Percentiles rank a stretch among this genome's conserved stretches.
Conservation (phyloP, 1,140 invertebrate species). For the Apis laboriosa region DNA sequence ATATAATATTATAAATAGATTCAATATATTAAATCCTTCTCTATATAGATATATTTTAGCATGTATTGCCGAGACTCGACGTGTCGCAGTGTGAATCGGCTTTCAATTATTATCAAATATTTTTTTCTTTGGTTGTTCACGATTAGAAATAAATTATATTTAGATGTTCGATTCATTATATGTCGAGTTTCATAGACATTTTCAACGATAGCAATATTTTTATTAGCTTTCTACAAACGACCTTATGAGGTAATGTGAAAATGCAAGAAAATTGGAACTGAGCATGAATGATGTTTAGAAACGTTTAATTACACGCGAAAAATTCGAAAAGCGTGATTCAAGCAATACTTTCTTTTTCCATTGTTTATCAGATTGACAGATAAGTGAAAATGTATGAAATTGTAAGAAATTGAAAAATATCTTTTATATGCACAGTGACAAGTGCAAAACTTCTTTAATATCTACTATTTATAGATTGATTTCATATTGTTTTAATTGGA, state of each 20-base stretch:
- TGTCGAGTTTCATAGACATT: constrained; percentile 48
- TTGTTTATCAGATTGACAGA: neutral
- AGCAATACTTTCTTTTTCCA: no score
- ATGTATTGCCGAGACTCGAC: constrained; percentile 37
- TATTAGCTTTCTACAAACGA: constrained; percentile 55
- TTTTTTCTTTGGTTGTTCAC: neutral
- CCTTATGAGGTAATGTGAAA: constrained; percentile 42
- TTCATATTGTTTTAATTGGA: neutral
- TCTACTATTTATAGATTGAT: neutral
- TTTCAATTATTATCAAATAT: neutral
- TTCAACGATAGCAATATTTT: constrained; percentile 58
- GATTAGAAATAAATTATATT: neutral
- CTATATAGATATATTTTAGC: constrained; percentile 21
- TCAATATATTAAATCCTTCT: constrained; percentile 33
- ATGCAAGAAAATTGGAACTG: constrained; percentile 35
- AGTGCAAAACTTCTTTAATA: neutral
- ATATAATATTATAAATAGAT: constrained; percentile 53
- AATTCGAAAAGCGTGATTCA: neutral
- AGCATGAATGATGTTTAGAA: neutral
- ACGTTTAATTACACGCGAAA: neutral
- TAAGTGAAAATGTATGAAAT: neutral
- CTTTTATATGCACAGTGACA: no score
- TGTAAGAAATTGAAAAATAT: neutral
- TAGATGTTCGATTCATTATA: neutral
- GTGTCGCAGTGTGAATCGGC: constrained; percentile 44